A percentile compares a stretch with the other conserved stretches of the same genome.
Conservation (phyloP, 2,888 invertebrate genomes). For the Mythimna vitellina region DNA sequence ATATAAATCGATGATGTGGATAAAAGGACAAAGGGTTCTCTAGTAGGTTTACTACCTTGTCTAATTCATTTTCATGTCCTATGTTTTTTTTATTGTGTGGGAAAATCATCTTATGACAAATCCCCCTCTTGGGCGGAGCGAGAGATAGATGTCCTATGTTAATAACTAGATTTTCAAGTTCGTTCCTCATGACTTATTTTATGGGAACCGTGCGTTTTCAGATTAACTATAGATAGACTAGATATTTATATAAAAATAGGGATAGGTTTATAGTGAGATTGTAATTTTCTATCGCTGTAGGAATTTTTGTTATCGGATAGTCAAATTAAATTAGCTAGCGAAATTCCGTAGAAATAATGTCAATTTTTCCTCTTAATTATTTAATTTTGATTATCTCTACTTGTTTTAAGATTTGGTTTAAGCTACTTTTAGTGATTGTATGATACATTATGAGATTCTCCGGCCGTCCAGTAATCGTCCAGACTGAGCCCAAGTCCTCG, state of each 20-base stretch:
- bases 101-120: no score
- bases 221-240: neutral
- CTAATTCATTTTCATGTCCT: neutral
- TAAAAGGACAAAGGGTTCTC: neutral
- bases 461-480: no score
- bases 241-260: no score
- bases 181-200: neutral
- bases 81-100: no score
- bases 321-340: neutral
- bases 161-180: neutral
- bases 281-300: neutral
- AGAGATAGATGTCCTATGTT: no score
- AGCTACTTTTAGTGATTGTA: neutral
- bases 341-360: neutral
- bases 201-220: neutral
- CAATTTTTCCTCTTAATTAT: no score
- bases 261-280: neutral
- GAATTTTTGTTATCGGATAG: no score
- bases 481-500: no score
- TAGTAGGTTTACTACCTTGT: neutral
- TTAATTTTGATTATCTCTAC: no score
- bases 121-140: no score
- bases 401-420: no score
- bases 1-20: conserved; percentile 2
- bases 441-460: neutral